These are phyloP conservation scores for Tetragonula clypearis DNA, from an alignment of 1,140 invertebrate species.

Conservation along the genomic window DNA sequence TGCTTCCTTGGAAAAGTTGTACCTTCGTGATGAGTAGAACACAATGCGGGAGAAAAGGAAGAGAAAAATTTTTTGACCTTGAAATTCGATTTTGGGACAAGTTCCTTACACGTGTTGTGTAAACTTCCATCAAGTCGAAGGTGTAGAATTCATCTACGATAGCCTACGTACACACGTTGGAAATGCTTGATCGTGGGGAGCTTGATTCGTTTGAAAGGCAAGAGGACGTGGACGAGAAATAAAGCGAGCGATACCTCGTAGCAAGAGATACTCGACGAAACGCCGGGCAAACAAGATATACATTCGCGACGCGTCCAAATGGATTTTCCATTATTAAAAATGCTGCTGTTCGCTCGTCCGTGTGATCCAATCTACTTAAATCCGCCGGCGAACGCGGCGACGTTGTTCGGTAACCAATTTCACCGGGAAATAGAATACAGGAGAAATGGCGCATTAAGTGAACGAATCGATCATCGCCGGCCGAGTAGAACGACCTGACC, in stretches of 20 bases:
- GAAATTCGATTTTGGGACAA: too few species aligned
- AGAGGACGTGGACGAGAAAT: neutral
- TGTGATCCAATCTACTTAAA: slow-evolving; percentile 46
- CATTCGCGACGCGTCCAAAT: slow-evolving; percentile 24
- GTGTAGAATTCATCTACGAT: too few species aligned
- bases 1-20: too few species aligned
- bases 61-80: too few species aligned
- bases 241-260: neutral
- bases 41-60: too few species aligned
- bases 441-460: slow-evolving; percentile 41
- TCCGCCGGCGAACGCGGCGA: neutral
- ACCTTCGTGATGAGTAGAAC: too few species aligned
- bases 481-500: neutral
- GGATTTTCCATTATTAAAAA: slow-evolving; percentile 49
- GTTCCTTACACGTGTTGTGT: too few species aligned
- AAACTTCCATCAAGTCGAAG: too few species aligned
- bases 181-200: neutral
- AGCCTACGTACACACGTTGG: too few species aligned
- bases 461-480: slow-evolving; percentile 41
- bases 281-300: neutral
- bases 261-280: neutral
- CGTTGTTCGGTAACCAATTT: slow-evolving; percentile 25
- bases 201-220: slow-evolving; percentile 40
- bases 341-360: too few species aligned
- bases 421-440: slow-evolving; percentile 36